A percentile compares a stretch with the other conserved stretches of the same genome.
Evolutionary conservation across 1,140 invertebrate genomes (phyloP).

Genomic region (Musca vetustissima): DNA sequence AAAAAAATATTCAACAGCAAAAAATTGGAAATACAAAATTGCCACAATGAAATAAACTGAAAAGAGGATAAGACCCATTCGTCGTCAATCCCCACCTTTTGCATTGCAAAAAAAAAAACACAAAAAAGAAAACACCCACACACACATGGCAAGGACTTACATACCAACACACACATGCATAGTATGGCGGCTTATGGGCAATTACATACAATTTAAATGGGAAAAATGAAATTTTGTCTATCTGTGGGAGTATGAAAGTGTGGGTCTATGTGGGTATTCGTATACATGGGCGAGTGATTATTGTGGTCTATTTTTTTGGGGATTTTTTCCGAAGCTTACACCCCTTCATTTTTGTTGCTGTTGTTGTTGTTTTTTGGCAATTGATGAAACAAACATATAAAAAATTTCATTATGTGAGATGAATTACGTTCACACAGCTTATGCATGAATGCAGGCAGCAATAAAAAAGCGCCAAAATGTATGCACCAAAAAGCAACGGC

Average conservation of each 20-base stretch:
- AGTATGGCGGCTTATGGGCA: constrained; percentile 13
- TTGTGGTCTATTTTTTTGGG: constrained; percentile 17
- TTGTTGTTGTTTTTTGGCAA: constrained; percentile 10
- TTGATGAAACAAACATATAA: constrained; percentile 20
- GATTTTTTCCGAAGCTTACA: background rate
- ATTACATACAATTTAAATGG: constrained; percentile 23
- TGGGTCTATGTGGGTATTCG: no score
- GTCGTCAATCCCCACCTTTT: no score
- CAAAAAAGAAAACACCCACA: background rate
- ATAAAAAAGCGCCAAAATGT: background rate
- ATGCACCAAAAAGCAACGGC: constrained; percentile 8
- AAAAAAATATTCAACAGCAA: no score
- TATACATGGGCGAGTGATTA: background rate
- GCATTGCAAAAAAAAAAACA: background rate
- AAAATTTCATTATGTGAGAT: constrained; percentile 24
- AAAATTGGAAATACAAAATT: no score
- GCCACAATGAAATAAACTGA: no score
- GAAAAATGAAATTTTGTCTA: constrained; percentile 22
- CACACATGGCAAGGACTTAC: background rate
- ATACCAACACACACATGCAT: background rate
- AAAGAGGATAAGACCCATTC: no score
- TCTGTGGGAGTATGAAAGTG: background rate
- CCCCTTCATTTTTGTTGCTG: background rate
- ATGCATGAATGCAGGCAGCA: constrained; percentile 16
- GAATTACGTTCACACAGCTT: constrained; percentile 19